A percentile compares a stretch with the other conserved stretches of the same genome.
phyloP scores from a whole-genome alignment of 2,113 vertebrate genomes.

The Nesoenas mayeri region DNA sequence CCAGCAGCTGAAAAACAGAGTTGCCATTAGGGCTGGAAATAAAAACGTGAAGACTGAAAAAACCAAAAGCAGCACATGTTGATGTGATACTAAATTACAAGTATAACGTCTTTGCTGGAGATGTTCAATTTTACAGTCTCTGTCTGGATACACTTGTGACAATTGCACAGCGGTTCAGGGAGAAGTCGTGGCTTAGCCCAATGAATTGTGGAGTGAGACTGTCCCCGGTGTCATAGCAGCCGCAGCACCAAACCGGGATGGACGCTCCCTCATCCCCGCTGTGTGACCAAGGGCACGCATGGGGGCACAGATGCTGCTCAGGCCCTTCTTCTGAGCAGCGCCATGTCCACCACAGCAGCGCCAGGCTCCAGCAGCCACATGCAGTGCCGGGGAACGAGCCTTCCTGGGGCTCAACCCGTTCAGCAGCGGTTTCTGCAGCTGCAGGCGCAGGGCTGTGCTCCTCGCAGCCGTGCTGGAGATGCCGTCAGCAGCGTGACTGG shows the following conservation, averaged over 20 bases:
- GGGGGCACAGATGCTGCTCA: not conserved
- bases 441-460: not conserved
- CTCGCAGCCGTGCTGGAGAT: accelerated
- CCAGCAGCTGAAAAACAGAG: not conserved
- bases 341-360: accelerated
- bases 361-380: accelerated
- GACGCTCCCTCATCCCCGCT: accelerated
- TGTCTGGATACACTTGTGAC: not conserved
- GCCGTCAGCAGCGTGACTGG: not conserved
- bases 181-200: not conserved
- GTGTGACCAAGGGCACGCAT: accelerated
- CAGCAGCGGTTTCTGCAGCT: not conserved
- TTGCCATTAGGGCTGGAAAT: not conserved
- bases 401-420: too few relatives aligned
- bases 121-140: not conserved
- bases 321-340: not conserved
- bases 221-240: accelerated
- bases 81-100: not conserved
- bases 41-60: accelerated
- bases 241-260: accelerated
- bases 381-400: accelerated
- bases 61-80: not conserved
- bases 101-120: not conserved
- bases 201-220: not conserved
- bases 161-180: not conserved